Conservation (phyloP, 2,113 vertebrate genomes). For the Tragelaphus strepsiceros region DNA sequence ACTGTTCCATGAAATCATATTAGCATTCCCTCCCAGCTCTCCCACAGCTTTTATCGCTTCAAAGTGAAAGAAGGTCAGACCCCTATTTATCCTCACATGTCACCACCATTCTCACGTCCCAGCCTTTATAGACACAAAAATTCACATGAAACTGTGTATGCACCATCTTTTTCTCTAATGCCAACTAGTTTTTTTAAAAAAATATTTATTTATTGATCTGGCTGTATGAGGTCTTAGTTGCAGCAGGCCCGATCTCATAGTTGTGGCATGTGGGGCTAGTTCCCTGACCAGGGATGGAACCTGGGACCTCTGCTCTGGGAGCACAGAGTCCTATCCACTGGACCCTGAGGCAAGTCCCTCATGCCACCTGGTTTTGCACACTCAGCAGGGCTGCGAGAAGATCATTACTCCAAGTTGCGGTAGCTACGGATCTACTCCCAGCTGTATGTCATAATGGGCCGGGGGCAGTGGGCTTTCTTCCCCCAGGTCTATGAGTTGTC, state of each 20-base stretch:
- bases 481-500: not conserved
- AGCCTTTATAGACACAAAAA: too few species aligned
- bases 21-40: not conserved
- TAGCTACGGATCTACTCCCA: accelerated
- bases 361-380: accelerated
- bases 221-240: not conserved
- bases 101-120: too few species aligned
- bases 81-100: not conserved
- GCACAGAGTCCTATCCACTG: accelerated
- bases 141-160: accelerated
- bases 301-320: not conserved
- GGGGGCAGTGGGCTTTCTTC: accelerated
- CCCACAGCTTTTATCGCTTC: not conserved
- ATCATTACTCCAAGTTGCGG: accelerated
- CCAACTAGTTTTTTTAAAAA: not conserved
- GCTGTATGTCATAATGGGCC: accelerated
- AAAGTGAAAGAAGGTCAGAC: too few species aligned
- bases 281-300: not conserved
- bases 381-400: too few species aligned
- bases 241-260: not conserved
- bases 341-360: not conserved
- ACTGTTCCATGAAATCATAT: not conserved
- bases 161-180: not conserved
- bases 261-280: accelerated
- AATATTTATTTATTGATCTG: not conserved